phyloP scores from a whole-genome alignment of 1,140 invertebrate species.

The Maconellicoccus hirsutus region DNA sequence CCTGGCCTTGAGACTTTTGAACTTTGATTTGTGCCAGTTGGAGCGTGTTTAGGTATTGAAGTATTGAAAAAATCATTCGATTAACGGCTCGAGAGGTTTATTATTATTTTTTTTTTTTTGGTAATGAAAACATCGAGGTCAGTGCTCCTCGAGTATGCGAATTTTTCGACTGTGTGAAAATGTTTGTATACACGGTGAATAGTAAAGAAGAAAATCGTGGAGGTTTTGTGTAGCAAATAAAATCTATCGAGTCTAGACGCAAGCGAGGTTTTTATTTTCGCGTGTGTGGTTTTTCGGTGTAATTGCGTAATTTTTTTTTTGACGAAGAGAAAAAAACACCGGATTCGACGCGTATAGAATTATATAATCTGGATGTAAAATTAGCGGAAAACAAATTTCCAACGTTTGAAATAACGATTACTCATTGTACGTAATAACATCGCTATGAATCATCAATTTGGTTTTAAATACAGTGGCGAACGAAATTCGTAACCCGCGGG shows the following conservation, averaged over 20 bases:
- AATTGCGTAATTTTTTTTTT: conserved; percentile 1
- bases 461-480: neutral
- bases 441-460: neutral
- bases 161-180: neutral
- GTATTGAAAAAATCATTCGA: neutral
- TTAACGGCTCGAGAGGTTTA: neutral
- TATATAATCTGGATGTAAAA: neutral
- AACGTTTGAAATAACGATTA: neutral
- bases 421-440: neutral
- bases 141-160: neutral
- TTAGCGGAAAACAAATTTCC: neutral
- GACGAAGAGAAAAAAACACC: neutral
- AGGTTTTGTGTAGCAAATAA: neutral
- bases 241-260: neutral
- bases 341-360: neutral
- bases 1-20: conserved; percentile 7
- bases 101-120: neutral
- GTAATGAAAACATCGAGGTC: neutral
- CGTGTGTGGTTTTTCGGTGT: neutral
- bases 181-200: neutral
- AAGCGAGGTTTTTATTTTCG: too few species aligned
- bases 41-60: neutral
- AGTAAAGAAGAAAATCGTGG: neutral
- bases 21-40: neutral
- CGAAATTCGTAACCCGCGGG: too few species aligned